Conservation (phyloP, 2,888 invertebrate genomes). For the Apamea epomidion region DNA sequence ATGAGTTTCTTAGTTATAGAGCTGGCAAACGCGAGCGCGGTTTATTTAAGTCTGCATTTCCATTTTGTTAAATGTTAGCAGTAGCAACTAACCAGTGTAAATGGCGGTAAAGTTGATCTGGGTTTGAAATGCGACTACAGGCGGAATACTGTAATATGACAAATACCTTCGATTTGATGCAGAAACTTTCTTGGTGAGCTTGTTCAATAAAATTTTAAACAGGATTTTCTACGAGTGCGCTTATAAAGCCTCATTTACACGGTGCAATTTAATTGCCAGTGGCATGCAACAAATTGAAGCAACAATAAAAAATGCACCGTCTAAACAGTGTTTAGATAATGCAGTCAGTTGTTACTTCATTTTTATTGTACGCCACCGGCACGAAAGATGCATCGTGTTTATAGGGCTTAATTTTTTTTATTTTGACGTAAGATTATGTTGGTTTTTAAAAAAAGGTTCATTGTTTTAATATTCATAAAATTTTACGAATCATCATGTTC, state of each 20-base stretch:
- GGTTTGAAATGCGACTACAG: constrained; percentile 38
- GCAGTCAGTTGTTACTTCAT: background rate
- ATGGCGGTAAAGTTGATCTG: constrained; percentile 43
- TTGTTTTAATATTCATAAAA: background rate
- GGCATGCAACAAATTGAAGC: background rate
- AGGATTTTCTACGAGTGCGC: constrained; percentile 9
- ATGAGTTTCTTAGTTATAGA: constrained; percentile 44
- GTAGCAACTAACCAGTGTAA: constrained; percentile 55
- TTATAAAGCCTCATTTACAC: background rate
- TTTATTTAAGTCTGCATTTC: constrained; percentile 66
- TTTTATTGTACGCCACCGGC: background rate
- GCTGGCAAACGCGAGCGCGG: constrained; percentile 53
- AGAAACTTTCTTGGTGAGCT: constrained; percentile 1
- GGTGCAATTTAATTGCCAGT: background rate
- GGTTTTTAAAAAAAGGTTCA: constrained; percentile 4
- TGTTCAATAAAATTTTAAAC: constrained; percentile 8
- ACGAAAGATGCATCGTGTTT: background rate
- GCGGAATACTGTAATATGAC: constrained; percentile 30
- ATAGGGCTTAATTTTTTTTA: background rate
- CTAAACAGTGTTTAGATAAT: background rate
- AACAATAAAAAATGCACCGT: background rate
- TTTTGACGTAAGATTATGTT: constrained; percentile 7
- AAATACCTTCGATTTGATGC: constrained; percentile 16
- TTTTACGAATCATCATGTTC: background rate
- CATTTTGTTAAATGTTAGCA: constrained; percentile 61